Evolutionary conservation across 2,888 invertebrate genomes (phyloP).

Genomic region (Galerucella calmariensis): DNA sequence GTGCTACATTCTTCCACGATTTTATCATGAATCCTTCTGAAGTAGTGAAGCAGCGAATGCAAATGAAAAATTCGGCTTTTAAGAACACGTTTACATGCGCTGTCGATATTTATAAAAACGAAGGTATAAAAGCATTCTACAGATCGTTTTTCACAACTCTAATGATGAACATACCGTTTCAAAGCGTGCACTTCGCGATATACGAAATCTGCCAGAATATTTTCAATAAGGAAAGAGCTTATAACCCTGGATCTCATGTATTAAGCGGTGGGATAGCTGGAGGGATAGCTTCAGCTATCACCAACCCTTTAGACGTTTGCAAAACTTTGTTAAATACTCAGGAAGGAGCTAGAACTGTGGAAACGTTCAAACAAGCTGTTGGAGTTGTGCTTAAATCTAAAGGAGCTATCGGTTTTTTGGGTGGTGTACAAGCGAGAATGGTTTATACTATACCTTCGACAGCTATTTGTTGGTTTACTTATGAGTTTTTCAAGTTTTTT

Average conservation of each 20-base stretch:
- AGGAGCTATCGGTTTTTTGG: constrained; percentile 16
- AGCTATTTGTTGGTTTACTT: constrained; percentile 26
- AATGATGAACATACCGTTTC: constrained; percentile 30
- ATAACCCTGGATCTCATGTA: constrained; percentile 20
- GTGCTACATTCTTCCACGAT: constrained; percentile 28
- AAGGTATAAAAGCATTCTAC: constrained; percentile 29
- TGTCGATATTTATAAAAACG: constrained; percentile 14
- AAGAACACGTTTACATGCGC: constrained; percentile 13
- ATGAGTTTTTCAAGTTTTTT: constrained; percentile 26
- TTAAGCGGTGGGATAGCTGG: constrained; percentile 30
- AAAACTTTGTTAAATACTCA: constrained; percentile 31
- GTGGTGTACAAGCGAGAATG: constrained; percentile 11
- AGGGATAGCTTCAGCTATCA: constrained; percentile 24
- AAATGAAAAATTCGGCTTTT: constrained; percentile 20
- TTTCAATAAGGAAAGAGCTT: constrained; percentile 14
- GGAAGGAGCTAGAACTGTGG: constrained; percentile 6
- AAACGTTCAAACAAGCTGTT: constrained; percentile 11
- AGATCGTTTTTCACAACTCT: constrained; percentile 20
- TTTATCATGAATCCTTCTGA: constrained; percentile 28
- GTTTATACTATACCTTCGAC: constrained; percentile 22
- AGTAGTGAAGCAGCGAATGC: constrained; percentile 28
- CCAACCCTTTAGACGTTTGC: constrained; percentile 29
- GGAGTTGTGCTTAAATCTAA: constrained; percentile 5
- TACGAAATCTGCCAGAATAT: constrained; percentile 27
- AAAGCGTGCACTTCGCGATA: constrained; percentile 22